A percentile compares a stretch with the other conserved stretches of the same genome.
These are phyloP conservation scores for Tor tambroides DNA, from an alignment of 2,113 vertebrate species.

Conservation along the genomic window DNA sequence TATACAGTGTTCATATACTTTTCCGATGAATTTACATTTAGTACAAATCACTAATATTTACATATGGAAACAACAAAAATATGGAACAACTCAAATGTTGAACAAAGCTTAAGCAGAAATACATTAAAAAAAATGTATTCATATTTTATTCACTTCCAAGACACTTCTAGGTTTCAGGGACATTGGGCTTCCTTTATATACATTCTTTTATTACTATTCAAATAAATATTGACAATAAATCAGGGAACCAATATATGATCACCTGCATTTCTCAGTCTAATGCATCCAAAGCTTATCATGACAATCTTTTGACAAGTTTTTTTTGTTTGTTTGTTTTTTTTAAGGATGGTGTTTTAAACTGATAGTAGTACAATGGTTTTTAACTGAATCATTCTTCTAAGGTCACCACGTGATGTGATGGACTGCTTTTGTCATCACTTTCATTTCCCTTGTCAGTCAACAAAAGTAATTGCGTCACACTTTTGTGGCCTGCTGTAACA, in stretches of 20 bases:
- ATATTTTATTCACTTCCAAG: background rate
- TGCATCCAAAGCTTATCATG: background rate
- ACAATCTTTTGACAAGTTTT: background rate
- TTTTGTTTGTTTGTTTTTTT: too few relatives aligned
- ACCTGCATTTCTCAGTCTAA: background rate
- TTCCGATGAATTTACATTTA: background rate
- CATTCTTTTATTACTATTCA: background rate
- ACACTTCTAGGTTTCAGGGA: background rate
- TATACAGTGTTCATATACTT: background rate
- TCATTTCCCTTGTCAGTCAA: constrained; percentile 8
- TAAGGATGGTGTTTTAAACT: background rate
- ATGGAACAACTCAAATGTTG: too few relatives aligned
- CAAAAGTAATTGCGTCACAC: constrained; percentile 24
- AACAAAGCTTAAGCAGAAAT: background rate
- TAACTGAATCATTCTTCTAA: background rate
- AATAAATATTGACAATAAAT: too few relatives aligned
- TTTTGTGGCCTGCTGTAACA: background rate
- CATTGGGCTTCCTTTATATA: background rate
- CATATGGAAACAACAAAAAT: too few relatives aligned
- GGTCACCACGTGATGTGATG: background rate
- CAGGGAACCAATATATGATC: too few relatives aligned
- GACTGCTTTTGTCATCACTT: background rate
- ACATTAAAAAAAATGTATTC: too few relatives aligned
- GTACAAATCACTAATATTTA: too few relatives aligned
- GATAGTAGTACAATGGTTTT: background rate